Conservation (phyloP, 2,113 vertebrate genomes). For the Vicugna pacos region DNA sequence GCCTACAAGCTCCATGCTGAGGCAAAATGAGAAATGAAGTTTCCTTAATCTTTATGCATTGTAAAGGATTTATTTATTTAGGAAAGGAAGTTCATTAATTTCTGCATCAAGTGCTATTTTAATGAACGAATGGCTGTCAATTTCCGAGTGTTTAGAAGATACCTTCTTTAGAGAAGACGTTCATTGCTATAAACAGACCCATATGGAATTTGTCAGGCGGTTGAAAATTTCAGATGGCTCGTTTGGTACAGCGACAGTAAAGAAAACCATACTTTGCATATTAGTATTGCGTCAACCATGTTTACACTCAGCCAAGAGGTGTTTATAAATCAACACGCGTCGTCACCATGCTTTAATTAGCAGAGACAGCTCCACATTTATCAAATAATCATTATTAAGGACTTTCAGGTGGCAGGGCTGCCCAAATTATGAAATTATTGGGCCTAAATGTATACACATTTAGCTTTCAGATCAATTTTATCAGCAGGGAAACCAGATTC, state of each 20-base stretch:
- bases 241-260: not conserved
- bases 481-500: not conserved
- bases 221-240: not conserved
- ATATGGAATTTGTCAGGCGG: not conserved
- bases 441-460: not conserved
- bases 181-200: not conserved
- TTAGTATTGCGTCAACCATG: not conserved
- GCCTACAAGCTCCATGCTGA: constrained; percentile 41
- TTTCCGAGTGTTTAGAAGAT: not conserved
- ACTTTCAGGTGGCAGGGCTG: not conserved
- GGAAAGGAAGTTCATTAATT: constrained; percentile 47
- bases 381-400: constrained; percentile 34
- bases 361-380: not conserved
- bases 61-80: constrained; percentile 56
- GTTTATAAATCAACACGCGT: constrained; percentile 22
- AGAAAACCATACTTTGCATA: not conserved
- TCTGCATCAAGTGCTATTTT: constrained; percentile 23
- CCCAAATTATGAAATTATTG: constrained; percentile 6
- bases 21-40: constrained; percentile 62
- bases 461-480: constrained; percentile 43
- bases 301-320: not conserved
- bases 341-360: not conserved
- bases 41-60: constrained; percentile 56
- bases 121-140: not conserved
- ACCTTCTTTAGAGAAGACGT: not conserved